phyloP scores from a whole-genome alignment of 2,888 invertebrate genomes.

The Poecilobothrus nobilitatus region DNA sequence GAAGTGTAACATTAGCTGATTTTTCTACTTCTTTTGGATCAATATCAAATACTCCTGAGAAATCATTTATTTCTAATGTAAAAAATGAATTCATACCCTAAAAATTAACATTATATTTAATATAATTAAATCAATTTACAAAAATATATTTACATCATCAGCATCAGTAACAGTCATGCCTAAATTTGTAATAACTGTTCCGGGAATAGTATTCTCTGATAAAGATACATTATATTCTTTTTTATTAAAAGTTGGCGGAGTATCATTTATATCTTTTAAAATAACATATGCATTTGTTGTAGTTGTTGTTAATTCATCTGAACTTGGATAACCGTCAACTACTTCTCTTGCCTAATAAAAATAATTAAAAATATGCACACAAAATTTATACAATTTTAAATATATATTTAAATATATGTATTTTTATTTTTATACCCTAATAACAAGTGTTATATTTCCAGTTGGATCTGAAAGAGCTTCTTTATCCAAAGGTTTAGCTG shows the following conservation, averaged over 20 bases:
- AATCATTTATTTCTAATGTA: constrained; percentile 67
- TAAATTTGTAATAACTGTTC: constrained; percentile 65
- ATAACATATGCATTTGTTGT: constrained; percentile 70
- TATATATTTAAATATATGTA: neutral
- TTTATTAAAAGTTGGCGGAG: constrained; percentile 73
- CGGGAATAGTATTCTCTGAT: constrained; percentile 72
- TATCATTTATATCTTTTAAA: constrained; percentile 82
- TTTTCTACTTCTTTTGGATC: constrained; percentile 74
- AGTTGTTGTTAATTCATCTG: constrained; percentile 59
- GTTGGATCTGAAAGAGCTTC: constrained; percentile 72
- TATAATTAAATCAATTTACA: constrained; percentile 8
- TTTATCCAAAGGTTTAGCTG: constrained; percentile 76
- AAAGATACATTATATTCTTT: constrained; percentile 72
- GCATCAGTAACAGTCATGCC: constrained; percentile 81
- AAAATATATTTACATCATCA: constrained; percentile 56
- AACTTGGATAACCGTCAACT: constrained; percentile 60
- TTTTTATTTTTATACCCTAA: constrained; percentile 49
- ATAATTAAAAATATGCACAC: neutral
- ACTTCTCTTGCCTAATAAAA: constrained; percentile 63
- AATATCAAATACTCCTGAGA: constrained; percentile 72
- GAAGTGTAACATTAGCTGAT: constrained; percentile 71
- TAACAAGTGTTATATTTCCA: constrained; percentile 67
- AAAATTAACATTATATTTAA: constrained; percentile 25
- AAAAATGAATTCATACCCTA: constrained; percentile 76
- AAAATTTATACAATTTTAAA: neutral